Base-by-base conservation (phyloP, 2,797 vertebrate genomes). In the Xenopus petersii region DNA sequence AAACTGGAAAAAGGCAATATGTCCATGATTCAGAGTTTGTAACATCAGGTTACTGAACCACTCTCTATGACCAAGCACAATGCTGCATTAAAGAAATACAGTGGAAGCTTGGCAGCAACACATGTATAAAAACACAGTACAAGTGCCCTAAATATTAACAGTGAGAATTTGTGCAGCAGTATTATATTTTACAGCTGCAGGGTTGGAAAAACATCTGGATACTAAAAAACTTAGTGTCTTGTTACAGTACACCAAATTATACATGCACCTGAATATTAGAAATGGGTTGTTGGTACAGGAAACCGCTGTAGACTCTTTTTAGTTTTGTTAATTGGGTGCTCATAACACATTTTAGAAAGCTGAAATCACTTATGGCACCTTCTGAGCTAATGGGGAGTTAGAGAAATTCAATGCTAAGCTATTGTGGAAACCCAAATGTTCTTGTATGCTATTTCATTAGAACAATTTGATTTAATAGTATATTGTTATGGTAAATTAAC, bases 401-500 rank as follows among this genome's bases (percentile, higher is more conserved):
- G 77, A 71, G 81, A 82, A 88, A 89, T 83, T 85, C 83, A 84
- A 82, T 82, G 82, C 84, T 86, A 84, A 82, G 65, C 81, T 83
- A 33, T 83, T 87, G 82, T 85, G 83, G 88, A 87, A 78, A 83
- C 82, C 79, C 79, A 81, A 79, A 81, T 81, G 70, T 63, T 64
- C 65, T 86, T 77, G 80, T 70, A 70, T 75, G 36, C 83, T 79
- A 79, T 87, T 85, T 85, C 84, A 84, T 81, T 81, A 78, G 67
- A 73, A 68, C 82, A 85, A 81, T 81, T 82, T 82, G 56, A 48
- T 73, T 36, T 86, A 81, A 79, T 71, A 12, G 83, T 87, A 87
- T 79, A 83, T 85, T 83, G 84, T 83, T 80, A 82, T 80, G 77
- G 80, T 75, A 79, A 81, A 84, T 85, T 86, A 85, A 75, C 71